phyloP scores from a whole-genome alignment of 2,797 vertebrate species.

The Hapalemur alaotrensis region DNA sequence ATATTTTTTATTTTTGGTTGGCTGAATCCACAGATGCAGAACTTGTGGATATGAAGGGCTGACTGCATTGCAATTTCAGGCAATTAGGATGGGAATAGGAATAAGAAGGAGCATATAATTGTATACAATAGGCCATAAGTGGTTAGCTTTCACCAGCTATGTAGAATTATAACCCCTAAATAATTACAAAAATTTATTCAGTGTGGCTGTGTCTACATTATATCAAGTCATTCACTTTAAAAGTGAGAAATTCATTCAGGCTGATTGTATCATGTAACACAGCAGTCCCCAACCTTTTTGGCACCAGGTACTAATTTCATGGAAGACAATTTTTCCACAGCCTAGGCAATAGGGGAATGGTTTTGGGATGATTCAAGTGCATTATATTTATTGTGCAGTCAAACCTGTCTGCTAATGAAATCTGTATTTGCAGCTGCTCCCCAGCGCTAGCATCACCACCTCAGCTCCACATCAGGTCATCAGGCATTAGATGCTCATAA shows the following conservation, averaged over 20 bases:
- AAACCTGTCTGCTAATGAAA: too few relatives aligned
- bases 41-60: not conserved
- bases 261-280: not conserved
- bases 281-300: too few relatives aligned
- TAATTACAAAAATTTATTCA: not conserved
- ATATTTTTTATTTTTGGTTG: not conserved
- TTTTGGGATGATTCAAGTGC: too few relatives aligned
- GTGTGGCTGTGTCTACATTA: not conserved
- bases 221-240: constrained; percentile 31
- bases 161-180: not conserved
- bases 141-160: not conserved
- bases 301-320: too few relatives aligned
- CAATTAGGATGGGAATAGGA: not conserved
- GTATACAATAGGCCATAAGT: not conserved
- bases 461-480: too few relatives aligned
- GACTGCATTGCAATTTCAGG: not conserved
- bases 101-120: not conserved
- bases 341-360: too few relatives aligned
- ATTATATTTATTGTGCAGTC: too few relatives aligned
- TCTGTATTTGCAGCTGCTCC: too few relatives aligned
- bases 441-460: too few relatives aligned
- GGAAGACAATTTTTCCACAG: too few relatives aligned
- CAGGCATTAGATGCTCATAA: too few relatives aligned
- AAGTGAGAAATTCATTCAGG: constrained; percentile 13
- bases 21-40: not conserved